Evolutionary conservation across 53 echinoderm and acorn worm genomes (phyloP), one percentile per base, ranked within the genome.

Genomic region (Holothuria scabra): DNA sequence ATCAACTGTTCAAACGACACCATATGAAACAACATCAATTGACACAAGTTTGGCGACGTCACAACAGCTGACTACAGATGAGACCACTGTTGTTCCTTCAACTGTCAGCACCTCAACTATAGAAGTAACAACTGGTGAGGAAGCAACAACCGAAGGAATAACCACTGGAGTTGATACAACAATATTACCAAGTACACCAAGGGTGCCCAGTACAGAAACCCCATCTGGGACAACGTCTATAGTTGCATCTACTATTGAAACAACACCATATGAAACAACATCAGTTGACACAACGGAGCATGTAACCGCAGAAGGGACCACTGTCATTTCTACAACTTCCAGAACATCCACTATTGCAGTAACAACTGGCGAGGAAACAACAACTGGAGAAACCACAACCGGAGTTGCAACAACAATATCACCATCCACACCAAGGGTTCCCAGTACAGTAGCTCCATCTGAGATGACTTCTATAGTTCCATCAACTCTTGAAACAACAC

Each of bases 401-500:
- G 6, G 33, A 66, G n/a, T n/a, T n/a, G 25, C 10, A 25, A 66
- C 66, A 16, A 66, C 66, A 64, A 1, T 64, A n/a, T 1, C 24
- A 18, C 24, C 23, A 0, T 66, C n/a, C n/a, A n/a, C n/a, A n/a
- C n/a, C n/a, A n/a, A n/a, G n/a, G n/a, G n/a, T n/a, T n/a, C n/a
- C n/a, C n/a, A n/a, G n/a, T n/a, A n/a, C n/a, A n/a, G n/a, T n/a
- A n/a, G n/a, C n/a, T 13, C 38, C 68, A 68, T 9, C 14, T 4
- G 35, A 32, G 5, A n/a, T 28, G 26, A 26, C 22, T n/a, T 24
- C 22, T 18, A 20, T 68, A 19, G 13, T 35, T 16, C 12, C 48
- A 23, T 22, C 85, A 76, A 74, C 75, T 37, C 21, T 30, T 10
- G 65, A 76, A 86, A 37, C 65, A 76, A 78, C 55, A 59, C 24